A percentile compares a stretch with the other conserved stretches of the same genome.
These are phyloP conservation scores for Bradypus variegatus DNA, from an alignment of 2,797 vertebrate species.

Conservation along the genomic window DNA sequence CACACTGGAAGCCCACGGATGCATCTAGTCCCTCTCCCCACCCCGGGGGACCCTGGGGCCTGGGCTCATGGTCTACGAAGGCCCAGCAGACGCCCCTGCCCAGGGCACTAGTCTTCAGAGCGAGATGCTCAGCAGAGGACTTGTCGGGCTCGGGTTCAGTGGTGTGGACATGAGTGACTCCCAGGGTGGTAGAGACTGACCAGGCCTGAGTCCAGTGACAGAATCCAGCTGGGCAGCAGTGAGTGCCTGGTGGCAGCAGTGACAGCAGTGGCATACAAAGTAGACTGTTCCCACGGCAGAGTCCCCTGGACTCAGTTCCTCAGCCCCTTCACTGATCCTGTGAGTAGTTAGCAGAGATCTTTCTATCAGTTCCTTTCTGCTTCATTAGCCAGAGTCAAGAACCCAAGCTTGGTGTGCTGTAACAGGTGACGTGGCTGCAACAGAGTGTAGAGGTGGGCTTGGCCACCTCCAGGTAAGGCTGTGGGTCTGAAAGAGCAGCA, in stretches of 20 bases:
- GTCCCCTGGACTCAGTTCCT: neutral
- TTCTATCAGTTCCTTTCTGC: neutral
- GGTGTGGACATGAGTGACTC: too few species aligned
- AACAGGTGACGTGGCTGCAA: neutral
- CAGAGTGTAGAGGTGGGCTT: rapidly evolving
- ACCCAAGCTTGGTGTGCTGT: neutral
- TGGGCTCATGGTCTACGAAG: neutral
- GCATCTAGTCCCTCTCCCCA: too few species aligned
- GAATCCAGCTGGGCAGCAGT: neutral
- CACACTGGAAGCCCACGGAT: neutral
- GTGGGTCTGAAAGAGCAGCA: neutral
- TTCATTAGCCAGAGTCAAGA: neutral
- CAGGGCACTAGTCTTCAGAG: rapidly evolving
- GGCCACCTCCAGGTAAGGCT: neutral
- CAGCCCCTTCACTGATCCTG: neutral
- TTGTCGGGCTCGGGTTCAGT: neutral
- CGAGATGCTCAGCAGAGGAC: neutral
- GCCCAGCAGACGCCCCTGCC: neutral
- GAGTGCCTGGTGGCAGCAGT: neutral
- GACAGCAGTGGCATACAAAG: neutral
- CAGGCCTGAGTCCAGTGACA: too few species aligned
- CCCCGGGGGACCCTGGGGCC: neutral
- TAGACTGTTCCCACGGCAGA: neutral
- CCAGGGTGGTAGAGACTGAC: too few species aligned
- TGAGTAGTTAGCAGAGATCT: neutral